Conservation (phyloP, 2,888 invertebrate species). For the Ypsolopha scabrella region DNA sequence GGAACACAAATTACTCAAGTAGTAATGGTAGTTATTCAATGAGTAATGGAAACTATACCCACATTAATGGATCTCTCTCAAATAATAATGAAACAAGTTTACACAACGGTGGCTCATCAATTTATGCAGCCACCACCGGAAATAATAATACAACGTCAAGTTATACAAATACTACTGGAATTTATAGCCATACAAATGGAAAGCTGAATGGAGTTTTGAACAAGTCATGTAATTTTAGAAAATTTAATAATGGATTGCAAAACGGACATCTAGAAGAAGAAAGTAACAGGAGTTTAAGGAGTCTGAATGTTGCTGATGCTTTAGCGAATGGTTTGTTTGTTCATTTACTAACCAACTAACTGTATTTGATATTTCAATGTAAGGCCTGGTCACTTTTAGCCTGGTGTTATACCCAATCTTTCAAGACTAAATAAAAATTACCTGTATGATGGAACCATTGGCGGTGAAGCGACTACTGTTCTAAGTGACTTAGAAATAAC, state of each 20-base stretch:
- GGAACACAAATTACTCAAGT: slow-evolving; percentile 9
- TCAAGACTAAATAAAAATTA: too few species aligned
- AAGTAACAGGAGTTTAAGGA: slow-evolving; percentile 27
- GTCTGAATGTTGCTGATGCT: slow-evolving; percentile 36
- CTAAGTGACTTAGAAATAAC: too few species aligned
- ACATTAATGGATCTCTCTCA: slow-evolving; percentile 15
- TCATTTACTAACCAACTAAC: slow-evolving; percentile 46
- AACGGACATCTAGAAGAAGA: slow-evolving; percentile 37
- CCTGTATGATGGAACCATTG: too few species aligned
- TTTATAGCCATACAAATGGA: slow-evolving; percentile 15
- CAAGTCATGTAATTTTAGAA: background rate
- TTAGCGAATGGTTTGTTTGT: slow-evolving; percentile 56
- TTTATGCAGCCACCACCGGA: background rate
- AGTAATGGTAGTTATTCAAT: slow-evolving; percentile 2
- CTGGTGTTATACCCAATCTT: too few species aligned
- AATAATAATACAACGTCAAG: slow-evolving; percentile 16
- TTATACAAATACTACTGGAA: slow-evolving; percentile 18
- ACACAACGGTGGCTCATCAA: too few species aligned
- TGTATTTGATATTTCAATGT: too few species aligned
- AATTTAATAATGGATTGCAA: background rate
- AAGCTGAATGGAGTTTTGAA: slow-evolving; percentile 5
- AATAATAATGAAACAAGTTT: slow-evolving; percentile 10
- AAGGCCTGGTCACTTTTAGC: too few species aligned
- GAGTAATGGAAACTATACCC: slow-evolving; percentile 9
- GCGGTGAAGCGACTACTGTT: too few species aligned